Evolutionary conservation across 2,888 invertebrate species (phyloP).

Genomic region (Ryuthela nishihirai): DNA sequence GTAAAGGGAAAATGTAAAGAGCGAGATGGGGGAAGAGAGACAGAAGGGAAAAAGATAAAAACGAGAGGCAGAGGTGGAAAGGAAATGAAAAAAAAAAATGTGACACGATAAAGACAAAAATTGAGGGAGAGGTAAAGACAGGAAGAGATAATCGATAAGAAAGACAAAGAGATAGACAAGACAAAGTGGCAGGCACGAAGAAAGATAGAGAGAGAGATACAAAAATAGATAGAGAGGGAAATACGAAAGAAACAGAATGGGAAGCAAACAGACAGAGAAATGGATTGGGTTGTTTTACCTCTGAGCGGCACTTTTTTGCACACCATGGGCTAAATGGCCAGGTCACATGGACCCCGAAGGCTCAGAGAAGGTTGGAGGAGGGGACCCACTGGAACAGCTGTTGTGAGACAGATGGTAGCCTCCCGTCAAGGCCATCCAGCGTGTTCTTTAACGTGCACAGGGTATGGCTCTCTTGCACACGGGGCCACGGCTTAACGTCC

Average conservation of each 20-base stretch:
- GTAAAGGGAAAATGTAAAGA: background rate
- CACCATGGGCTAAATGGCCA: too few species aligned
- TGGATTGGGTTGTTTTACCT: too few species aligned
- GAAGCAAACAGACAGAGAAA: background rate
- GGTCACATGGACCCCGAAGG: too few species aligned
- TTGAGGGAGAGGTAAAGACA: background rate
- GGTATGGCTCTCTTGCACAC: too few species aligned
- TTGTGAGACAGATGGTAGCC: too few species aligned
- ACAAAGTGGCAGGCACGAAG: background rate
- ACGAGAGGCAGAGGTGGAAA: background rate
- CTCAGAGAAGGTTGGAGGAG: too few species aligned
- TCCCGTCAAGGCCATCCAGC: too few species aligned
- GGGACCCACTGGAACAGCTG: too few species aligned
- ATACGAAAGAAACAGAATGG: background rate
- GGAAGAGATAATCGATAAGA: background rate
- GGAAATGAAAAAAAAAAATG: background rate
- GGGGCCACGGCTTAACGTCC: too few species aligned
- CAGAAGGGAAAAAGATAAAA: background rate
- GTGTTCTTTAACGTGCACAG: too few species aligned
- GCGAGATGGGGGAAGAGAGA: background rate
- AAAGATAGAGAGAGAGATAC: background rate
- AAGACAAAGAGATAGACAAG: background rate
- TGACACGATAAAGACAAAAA: background rate
- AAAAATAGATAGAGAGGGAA: background rate
- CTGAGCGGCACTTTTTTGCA: too few species aligned